phyloP scores from a whole-genome alignment of 2,113 vertebrate genomes.

The Pelecanus crispus region DNA sequence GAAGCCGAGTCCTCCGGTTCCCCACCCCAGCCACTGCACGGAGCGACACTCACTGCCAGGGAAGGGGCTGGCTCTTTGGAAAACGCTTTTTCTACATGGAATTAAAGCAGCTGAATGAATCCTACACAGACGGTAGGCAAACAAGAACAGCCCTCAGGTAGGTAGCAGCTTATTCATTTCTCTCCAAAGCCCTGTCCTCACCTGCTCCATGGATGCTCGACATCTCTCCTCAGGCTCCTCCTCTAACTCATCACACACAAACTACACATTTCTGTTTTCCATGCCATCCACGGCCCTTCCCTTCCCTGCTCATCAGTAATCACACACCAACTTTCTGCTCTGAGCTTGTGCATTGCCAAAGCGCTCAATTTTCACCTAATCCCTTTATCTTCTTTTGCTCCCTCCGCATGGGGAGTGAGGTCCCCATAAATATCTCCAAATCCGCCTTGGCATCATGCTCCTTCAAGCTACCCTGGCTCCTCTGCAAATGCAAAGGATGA shows the following conservation, averaged over 20 bases:
- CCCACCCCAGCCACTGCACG: not conserved
- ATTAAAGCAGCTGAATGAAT: not conserved
- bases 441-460: not conserved
- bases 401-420: fast-evolving
- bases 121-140: fast-evolving
- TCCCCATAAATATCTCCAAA: not conserved
- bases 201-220: not conserved
- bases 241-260: not conserved
- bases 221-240: not conserved
- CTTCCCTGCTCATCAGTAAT: not conserved
- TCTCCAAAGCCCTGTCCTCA: not conserved
- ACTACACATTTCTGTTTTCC: not conserved
- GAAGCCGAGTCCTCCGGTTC: not conserved
- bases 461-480: not conserved
- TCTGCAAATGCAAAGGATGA: not conserved
- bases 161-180: not conserved
- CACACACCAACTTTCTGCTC: not conserved
- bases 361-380: not conserved
- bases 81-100: not conserved
- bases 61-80: not conserved
- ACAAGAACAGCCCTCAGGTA: not conserved
- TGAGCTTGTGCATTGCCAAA: not conserved
- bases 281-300: fast-evolving
- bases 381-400: not conserved
- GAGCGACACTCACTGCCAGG: not conserved